These are phyloP conservation scores for Eulithis prunata DNA, from an alignment of 2,888 invertebrate species.

Conservation along the genomic window DNA sequence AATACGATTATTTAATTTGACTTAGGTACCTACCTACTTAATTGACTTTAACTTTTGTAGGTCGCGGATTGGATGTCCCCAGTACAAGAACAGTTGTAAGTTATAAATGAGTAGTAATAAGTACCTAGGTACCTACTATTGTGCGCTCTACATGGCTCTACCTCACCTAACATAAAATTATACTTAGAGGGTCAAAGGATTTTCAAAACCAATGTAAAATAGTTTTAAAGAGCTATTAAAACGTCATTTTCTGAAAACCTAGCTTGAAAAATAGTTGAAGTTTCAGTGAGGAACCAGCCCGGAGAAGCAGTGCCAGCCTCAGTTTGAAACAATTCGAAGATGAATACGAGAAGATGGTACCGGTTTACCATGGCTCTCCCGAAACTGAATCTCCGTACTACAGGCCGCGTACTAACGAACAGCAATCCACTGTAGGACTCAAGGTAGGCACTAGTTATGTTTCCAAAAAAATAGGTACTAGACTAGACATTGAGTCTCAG, in stretches of 20 bases:
- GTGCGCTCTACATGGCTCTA: too few relatives aligned
- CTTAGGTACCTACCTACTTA: too few relatives aligned
- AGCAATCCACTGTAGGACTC: constrained; percentile 44
- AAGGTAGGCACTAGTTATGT: constrained; percentile 35
- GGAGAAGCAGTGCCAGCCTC: constrained; percentile 37
- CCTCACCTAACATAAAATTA: too few relatives aligned
- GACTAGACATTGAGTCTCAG: too few relatives aligned
- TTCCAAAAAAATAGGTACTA: too few relatives aligned
- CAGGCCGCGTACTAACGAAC: constrained; percentile 24
- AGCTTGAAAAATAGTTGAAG: not conserved
- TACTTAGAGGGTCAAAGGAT: too few relatives aligned
- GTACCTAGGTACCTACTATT: too few relatives aligned
- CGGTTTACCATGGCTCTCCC: constrained; percentile 26
- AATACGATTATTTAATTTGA: too few relatives aligned
- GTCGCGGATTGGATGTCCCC: constrained; percentile 70
- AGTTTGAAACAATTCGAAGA: constrained; percentile 43
- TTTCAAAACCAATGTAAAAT: too few relatives aligned
- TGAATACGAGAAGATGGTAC: constrained; percentile 42
- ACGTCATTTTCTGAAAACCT: not conserved
- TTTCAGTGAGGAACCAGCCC: constrained; percentile 42
- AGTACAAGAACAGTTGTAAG: constrained; percentile 67
- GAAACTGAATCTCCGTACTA: constrained; percentile 19
- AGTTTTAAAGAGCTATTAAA: too few relatives aligned
- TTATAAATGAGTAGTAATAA: constrained; percentile 26
- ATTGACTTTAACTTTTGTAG: constrained; percentile 49